Conservation (phyloP, 1,140 invertebrate species). For the Drosophila repleta region DNA sequence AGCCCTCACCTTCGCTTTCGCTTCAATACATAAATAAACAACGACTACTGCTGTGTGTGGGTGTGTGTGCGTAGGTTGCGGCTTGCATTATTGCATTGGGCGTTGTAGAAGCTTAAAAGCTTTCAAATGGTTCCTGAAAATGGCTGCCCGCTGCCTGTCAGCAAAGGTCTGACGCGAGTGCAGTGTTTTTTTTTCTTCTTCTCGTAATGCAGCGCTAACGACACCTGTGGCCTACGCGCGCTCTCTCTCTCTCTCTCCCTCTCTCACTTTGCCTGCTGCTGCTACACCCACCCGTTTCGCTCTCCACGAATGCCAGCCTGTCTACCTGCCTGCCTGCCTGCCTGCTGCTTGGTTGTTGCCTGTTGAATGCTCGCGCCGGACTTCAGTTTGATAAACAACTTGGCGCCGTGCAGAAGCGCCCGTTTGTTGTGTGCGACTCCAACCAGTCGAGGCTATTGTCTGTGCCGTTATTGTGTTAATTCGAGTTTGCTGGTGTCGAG, state of each 20-base stretch:
- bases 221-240: slow-evolving; percentile 24
- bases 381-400: slow-evolving; percentile 78
- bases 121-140: slow-evolving; percentile 38
- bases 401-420: slow-evolving; percentile 71
- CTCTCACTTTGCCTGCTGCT: not conserved
- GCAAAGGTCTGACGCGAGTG: slow-evolving; percentile 11
- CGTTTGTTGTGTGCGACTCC: slow-evolving; percentile 28
- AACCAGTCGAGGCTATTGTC: slow-evolving; percentile 7
- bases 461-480: slow-evolving; percentile 20
- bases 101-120: slow-evolving; percentile 29
- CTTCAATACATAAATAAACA: slow-evolving; percentile 21
- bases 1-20: not conserved
- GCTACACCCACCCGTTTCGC: not conserved
- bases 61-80: not conserved
- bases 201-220: slow-evolving; percentile 2
- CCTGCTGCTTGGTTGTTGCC: slow-evolving; percentile 42
- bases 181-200: slow-evolving; percentile 7
- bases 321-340: not conserved
- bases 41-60: not conserved
- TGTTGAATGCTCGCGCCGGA: slow-evolving; percentile 63
- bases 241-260: not conserved
- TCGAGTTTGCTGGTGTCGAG: not conserved
- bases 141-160: slow-evolving; percentile 22
- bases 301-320: not conserved
- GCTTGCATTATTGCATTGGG: slow-evolving; percentile 19